phyloP scores from a whole-genome alignment of 2,113 vertebrate genomes.

The Chaetops frenatus region DNA sequence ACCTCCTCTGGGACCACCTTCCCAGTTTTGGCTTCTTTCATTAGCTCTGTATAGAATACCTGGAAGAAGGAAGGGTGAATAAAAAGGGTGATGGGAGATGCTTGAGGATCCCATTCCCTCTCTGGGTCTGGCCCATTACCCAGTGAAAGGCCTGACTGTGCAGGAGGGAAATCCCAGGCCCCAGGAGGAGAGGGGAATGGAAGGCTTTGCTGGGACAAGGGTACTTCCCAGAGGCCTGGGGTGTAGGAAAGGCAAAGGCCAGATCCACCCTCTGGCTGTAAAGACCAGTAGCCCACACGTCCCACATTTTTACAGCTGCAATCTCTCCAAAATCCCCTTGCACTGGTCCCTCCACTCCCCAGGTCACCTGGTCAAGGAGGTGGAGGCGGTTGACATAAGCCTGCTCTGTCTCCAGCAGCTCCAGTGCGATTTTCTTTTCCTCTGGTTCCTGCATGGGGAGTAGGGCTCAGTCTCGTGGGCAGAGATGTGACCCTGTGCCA shows the following conservation, averaged over 20 bases:
- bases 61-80: slow-evolving; percentile 5
- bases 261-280: neutral
- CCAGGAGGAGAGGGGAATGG: neutral
- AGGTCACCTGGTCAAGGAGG: slow-evolving; percentile 81
- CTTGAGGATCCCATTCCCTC: neutral
- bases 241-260: neutral
- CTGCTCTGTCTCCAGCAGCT: slow-evolving; percentile 86
- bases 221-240: neutral
- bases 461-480: neutral
- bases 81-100: neutral
- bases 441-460: slow-evolving; percentile 52
- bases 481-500: neutral
- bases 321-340: neutral
- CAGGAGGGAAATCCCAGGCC: neutral
- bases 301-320: neutral
- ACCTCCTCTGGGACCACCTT: slow-evolving; percentile 82
- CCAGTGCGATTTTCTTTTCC: slow-evolving; percentile 76
- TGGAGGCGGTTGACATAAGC: slow-evolving; percentile 83
- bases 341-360: neutral
- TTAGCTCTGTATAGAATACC: slow-evolving; percentile 81
- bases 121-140: neutral
- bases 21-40: slow-evolving; percentile 72
- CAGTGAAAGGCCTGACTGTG: neutral
- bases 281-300: neutral
- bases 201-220: neutral